Evolutionary conservation across 2,797 vertebrate species (phyloP), one percentile per base, ranked within the genome.

Genomic region (Novumbra hubbsi): DNA sequence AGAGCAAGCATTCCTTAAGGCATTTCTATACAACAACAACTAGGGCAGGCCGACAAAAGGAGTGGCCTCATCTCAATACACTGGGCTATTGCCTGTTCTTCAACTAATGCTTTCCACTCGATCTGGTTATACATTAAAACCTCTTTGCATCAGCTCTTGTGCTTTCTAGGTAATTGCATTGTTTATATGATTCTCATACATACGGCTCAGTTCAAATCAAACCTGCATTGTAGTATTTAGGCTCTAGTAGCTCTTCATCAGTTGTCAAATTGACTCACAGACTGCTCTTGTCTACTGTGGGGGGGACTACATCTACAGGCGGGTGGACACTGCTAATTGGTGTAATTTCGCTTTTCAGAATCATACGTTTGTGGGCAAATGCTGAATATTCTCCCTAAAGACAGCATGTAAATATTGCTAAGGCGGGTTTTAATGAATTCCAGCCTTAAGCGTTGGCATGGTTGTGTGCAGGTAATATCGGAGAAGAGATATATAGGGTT

Each of bases 1-100:
- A 28, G 41, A 62, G 28, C 63, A 60, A 77, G 68, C 55, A 72
- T 77, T 75, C 75, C 66, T 81, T 81, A 81, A 81, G 79, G 79
- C 79, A 77, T 50, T 65, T 60, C 73, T 72, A 71, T 75, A 78
- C 50, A 75, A 69, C 28, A 65, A 68, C 66, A 24, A 68, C 32
- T 68, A 72, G 41, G 52, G 55, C 60, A 52, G 55, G 41, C 55
- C 66, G 19, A 52, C 27, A 55, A 34, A 50, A 63, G 16, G 52
- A 49, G 30, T 38, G 52, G 65, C 45, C 65, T 38, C 34, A 19
- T 49, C 66, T 68, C 27, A 41, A 32, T n/a, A 75, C 73, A 63
- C 52, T 48, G 52, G 52, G 49, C 55, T 28, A 48, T 21, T 41
- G 71, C 72, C 14, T 27, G n/a, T 19, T 2, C 52, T 50, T 32